phyloP scores from a whole-genome alignment of 2,797 vertebrate genomes.

The Loriculus beryllinus region DNA sequence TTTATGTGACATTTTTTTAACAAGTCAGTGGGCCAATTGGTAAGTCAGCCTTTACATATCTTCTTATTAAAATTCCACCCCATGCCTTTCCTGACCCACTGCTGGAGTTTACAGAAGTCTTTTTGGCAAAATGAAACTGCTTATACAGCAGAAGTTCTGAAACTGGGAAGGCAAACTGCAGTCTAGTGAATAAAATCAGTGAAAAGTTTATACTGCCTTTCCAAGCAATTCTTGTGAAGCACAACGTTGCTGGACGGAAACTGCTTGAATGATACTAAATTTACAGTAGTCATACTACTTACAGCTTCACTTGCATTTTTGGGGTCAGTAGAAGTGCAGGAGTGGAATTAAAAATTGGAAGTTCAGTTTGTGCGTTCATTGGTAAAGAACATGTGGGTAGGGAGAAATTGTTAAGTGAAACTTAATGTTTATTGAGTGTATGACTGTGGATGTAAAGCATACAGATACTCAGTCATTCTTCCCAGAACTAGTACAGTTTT shows the following conservation, averaged over 20 bases:
- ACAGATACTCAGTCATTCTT: neutral
- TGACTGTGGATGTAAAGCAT: neutral
- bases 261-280: neutral
- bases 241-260: neutral
- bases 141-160: conserved; percentile 32
- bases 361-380: neutral
- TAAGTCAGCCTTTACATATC: neutral
- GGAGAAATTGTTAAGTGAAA: neutral
- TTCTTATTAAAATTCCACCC: conserved; percentile 22
- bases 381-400: neutral
- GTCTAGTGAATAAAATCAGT: neutral
- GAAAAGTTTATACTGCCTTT: conserved; percentile 17
- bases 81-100: conserved; percentile 1
- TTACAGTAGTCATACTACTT: neutral
- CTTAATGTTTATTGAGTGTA: neutral
- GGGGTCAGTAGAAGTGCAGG: neutral
- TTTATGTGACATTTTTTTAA: neutral
- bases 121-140: conserved; percentile 29
- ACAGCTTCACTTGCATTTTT: neutral
- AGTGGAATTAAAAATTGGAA: neutral
- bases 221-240: neutral
- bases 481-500: neutral
- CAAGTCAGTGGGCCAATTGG: neutral
- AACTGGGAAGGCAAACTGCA: neutral
- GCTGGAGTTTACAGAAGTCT: conserved; percentile 32